Conservation (phyloP, 2,113 vertebrate genomes). For the Tor tambroides region DNA sequence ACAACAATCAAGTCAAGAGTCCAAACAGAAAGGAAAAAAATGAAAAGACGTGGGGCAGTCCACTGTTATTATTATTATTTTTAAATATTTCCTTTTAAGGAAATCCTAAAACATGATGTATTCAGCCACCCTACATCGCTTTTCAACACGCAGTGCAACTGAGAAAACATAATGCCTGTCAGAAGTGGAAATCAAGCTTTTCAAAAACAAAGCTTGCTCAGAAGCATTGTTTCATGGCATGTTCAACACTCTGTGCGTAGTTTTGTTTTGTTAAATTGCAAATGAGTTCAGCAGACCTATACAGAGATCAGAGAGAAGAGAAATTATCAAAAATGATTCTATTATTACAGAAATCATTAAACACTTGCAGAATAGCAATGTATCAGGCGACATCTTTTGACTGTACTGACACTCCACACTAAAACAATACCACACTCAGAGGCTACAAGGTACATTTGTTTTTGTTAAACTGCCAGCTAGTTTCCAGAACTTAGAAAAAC, state of each 20-base stretch:
- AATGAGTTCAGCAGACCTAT: not conserved
- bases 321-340: too few relatives aligned
- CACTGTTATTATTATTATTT: not conserved
- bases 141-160: not conserved
- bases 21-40: slow-evolving; percentile 34
- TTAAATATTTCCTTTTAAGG: not conserved
- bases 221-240: not conserved
- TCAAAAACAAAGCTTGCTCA: slow-evolving; percentile 11
- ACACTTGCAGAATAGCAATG: not conserved
- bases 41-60: not conserved
- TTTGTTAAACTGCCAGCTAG: not conserved
- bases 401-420: not conserved
- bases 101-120: not conserved
- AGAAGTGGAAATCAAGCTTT: slow-evolving; percentile 7
- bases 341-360: not conserved
- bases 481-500: not conserved
- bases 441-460: not conserved
- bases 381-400: not conserved
- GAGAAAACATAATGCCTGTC: slow-evolving; percentile 20
- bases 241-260: too few relatives aligned
- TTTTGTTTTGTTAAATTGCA: not conserved
- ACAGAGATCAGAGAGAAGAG: not conserved
- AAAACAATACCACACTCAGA: not conserved
- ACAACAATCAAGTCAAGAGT: slow-evolving; percentile 59
- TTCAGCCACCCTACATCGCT: not conserved